These are phyloP conservation scores for Cydia splendana DNA, from an alignment of 1,140 invertebrate genomes.

Conservation along the genomic window DNA sequence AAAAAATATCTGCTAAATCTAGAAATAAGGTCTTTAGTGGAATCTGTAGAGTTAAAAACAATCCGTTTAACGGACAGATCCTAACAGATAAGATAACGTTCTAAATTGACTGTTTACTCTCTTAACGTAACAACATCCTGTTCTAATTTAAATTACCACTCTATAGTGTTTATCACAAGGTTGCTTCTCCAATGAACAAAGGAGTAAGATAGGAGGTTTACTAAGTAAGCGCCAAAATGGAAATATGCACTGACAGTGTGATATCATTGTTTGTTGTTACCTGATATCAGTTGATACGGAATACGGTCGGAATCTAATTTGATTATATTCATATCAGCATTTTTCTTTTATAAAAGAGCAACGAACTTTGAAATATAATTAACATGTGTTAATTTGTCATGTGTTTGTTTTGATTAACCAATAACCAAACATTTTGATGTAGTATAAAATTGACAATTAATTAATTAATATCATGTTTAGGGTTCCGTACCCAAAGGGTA, in stretches of 20 bases:
- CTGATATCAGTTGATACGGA: constrained; percentile 19
- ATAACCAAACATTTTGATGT: neutral
- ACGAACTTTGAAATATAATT: neutral
- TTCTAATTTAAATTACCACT: neutral
- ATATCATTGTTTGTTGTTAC: constrained; percentile 54
- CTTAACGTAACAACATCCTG: neutral
- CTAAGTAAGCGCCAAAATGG: constrained; percentile 26
- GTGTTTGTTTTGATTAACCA: constrained; percentile 1
- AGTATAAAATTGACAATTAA: too few relatives aligned
- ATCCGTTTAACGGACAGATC: constrained; percentile 23
- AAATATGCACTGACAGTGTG: constrained; percentile 35
- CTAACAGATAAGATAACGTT: constrained; percentile 62
- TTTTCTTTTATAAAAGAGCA: constrained; percentile 1
- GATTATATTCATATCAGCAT: constrained; percentile 4
- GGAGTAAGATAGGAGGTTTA: neutral
- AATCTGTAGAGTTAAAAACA: neutral
- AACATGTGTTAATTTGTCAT: neutral
- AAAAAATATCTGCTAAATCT: constrained; percentile 13
- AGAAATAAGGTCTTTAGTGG: neutral
- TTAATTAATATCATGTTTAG: too few relatives aligned
- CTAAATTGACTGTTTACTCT: constrained; percentile 24
- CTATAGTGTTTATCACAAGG: neutral
- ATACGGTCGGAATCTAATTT: neutral
- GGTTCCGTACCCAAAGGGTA: too few relatives aligned
- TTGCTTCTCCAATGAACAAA: neutral